A percentile compares a stretch with the other conserved stretches of the same genome.
phyloP scores from a whole-genome alignment of 2,113 vertebrate genomes.

The Natator depressus region DNA sequence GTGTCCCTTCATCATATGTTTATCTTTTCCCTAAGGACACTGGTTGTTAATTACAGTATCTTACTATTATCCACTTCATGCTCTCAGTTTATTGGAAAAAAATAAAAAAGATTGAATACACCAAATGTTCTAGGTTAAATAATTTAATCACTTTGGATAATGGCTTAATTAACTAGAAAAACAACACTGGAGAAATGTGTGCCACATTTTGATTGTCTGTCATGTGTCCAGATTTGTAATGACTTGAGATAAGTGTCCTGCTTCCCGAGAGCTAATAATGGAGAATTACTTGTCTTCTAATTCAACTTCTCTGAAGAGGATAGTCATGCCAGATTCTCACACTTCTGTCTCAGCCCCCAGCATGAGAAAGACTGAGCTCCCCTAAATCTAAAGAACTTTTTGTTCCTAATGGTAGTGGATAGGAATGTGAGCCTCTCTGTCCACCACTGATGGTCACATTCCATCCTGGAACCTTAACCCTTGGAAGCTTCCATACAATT shows the following conservation, averaged over 20 bases:
- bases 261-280: not conserved
- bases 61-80: not conserved
- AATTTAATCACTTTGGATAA: slow-evolving; percentile 37
- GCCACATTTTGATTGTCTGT: not conserved
- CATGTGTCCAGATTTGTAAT: not conserved
- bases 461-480: not conserved
- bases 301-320: not conserved
- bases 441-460: not conserved
- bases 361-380: not conserved
- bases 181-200: not conserved
- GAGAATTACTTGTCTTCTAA: not conserved
- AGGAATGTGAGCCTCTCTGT: not conserved
- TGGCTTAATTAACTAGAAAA: slow-evolving; percentile 33
- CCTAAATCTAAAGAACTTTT: not conserved
- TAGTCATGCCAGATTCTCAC: not conserved
- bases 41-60: slow-evolving; percentile 15
- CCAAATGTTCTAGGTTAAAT: slow-evolving; percentile 17
- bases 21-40: not conserved
- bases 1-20: not conserved
- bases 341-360: not conserved
- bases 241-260: not conserved
- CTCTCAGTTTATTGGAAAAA: not conserved
- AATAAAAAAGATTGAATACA: slow-evolving; percentile 6
- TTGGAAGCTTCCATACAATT: not conserved
- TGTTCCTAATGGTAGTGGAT: not conserved